Conservation (phyloP, 2,797 vertebrate genomes). For the Linurgus olivaceus region DNA sequence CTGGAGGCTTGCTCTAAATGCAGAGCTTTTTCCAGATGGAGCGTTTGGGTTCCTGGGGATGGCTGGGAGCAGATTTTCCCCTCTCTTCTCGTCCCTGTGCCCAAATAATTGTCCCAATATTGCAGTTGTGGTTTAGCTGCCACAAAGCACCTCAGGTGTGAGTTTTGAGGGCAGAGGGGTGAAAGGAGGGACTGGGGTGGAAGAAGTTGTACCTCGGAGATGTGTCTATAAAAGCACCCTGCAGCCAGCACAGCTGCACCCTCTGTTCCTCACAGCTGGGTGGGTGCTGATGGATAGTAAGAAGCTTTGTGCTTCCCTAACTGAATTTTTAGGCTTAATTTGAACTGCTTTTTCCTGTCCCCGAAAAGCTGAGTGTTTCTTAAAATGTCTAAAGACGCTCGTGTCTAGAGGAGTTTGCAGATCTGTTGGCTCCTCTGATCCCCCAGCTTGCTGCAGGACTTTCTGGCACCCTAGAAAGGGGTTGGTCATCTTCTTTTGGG, state of each 20-base stretch:
- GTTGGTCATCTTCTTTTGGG: not conserved
- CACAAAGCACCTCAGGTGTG: fast-evolving
- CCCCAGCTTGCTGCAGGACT: not conserved
- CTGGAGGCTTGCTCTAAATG: not conserved
- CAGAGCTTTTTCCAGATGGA: not conserved
- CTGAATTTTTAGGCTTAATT: not conserved
- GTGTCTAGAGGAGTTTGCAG: not conserved
- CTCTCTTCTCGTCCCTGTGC: not conserved
- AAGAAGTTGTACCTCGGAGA: not conserved
- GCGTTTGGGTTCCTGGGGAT: not conserved
- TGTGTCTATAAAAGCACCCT: not conserved
- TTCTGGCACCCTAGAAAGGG: not conserved
- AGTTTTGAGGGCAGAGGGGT: not conserved
- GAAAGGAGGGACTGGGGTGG: not conserved
- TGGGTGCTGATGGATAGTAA: not conserved
- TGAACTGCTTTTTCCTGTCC: not conserved
- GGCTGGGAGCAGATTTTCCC: not conserved
- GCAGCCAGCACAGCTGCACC: not conserved
- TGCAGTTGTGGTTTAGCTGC: not conserved
- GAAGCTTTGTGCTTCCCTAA: not conserved
- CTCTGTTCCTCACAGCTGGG: not conserved
- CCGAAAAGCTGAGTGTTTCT: not conserved
- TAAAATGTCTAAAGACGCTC: not conserved
- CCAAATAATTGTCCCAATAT: not conserved
- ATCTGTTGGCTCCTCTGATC: not conserved